A percentile compares a stretch with the other conserved stretches of the same genome.
Evolutionary conservation across 2,113 vertebrate species (phyloP).

Genomic region (Calyptomena viridis): DNA sequence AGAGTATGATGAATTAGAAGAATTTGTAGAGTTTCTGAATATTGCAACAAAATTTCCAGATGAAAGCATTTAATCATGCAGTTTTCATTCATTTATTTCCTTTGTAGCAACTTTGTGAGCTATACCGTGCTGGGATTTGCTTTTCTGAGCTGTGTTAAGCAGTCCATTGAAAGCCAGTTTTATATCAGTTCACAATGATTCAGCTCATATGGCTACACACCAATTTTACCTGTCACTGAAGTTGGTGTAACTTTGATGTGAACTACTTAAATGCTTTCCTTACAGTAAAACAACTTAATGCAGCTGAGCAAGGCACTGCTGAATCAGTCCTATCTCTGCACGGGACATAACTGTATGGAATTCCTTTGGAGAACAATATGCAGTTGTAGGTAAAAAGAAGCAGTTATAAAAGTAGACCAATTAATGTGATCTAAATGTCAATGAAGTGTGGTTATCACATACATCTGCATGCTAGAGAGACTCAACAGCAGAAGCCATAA

Average conservation of each 20-base stretch:
- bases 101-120: constrained; percentile 41
- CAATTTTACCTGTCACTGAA: constrained; percentile 2
- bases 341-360: neutral
- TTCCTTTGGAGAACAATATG: neutral
- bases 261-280: constrained; percentile 36
- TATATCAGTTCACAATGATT: constrained; percentile 25
- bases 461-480: neutral
- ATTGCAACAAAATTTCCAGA: constrained; percentile 78
- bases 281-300: constrained; percentile 20
- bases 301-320: neutral
- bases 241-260: constrained; percentile 39
- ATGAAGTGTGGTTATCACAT: neutral
- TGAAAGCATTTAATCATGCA: constrained; percentile 78
- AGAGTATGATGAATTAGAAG: constrained; percentile 82
- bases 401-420: neutral
- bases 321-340: neutral
- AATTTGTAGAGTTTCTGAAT: constrained; percentile 76
- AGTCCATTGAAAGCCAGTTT: constrained; percentile 13
- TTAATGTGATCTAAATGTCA: neutral
- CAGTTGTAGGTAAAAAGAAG: neutral
- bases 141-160: constrained; percentile 54
- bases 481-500: neutral
- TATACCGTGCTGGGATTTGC: constrained; percentile 36
- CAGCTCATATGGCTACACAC: constrained; percentile 10
- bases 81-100: constrained; percentile 74